Evolutionary conservation across 2,888 invertebrate species (phyloP), one percentile per base, ranked within the genome.

Genomic region (Drosophila yooni): DNA sequence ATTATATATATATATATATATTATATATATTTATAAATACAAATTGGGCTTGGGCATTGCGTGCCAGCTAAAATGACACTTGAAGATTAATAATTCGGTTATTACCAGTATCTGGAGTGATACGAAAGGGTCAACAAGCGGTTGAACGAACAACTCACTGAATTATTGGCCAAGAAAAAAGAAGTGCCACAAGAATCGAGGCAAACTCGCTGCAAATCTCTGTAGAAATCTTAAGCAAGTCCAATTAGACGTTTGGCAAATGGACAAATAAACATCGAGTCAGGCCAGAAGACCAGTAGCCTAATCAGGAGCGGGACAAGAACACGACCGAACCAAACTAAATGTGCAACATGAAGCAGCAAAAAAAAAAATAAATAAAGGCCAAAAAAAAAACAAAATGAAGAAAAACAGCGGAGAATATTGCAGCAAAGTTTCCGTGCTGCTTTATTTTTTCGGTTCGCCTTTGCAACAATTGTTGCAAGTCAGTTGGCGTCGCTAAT

Each of bases 381-480:
- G 51, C 61, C 10, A 52, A 1, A 15, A 21, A 33, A n/a, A 40
- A 10, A 21, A 43, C 21, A 53, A 50, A 56, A 21, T 60, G 11
- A 51, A 63, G 51, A 63, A 53, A 66, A 61, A 51, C 29, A 64
- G 34, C 58, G 52, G 15, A 66, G 76, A 78, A 83, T 78, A 80
- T 79, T 86, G 89, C 82, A 84, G 81, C 52, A 60, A 88, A 88
- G 63, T 86, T 81, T 62, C 52, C 50, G 50, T 70, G 62, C 31
- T 79, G 57, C 66, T 81, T 46, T 66, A 57, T 69, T 60, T 61
- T 59, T 62, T 40, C 50, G 52, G 29, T 53, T 58, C 21, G 58
- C 64, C 60, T 61, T 61, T 87, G 89, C 90, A 90, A 87, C 89
- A 88, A 90, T 88, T 90, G 90, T 89, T 90, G 88, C 88, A 88